Evolutionary conservation across 2,888 invertebrate species (phyloP).

Genomic region (Sarcophaga variegata): DNA sequence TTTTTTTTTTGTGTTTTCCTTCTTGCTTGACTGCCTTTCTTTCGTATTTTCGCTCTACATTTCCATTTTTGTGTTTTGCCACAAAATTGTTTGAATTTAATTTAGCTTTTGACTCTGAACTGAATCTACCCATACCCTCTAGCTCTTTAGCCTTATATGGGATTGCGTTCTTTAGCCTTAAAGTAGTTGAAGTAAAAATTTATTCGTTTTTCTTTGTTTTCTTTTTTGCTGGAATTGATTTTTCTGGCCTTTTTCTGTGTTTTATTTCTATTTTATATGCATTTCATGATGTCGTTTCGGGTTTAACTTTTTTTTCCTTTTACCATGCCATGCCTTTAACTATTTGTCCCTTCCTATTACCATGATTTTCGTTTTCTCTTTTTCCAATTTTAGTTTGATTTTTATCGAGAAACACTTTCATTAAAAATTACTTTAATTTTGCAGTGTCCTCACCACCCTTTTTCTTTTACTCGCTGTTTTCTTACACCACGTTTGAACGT

Average conservation of each 20-base stretch:
- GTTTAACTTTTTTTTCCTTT: conserved; percentile 8
- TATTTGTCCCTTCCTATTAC: background rate
- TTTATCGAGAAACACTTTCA: conserved; percentile 77
- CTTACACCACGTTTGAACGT: conserved; percentile 8
- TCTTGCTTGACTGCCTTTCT: conserved; percentile 45
- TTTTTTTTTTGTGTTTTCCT: background rate
- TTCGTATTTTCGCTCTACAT: conserved; percentile 67
- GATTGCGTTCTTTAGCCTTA: too few species aligned
- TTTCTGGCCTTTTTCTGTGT: conserved; percentile 8
- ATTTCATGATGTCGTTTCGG: conserved; percentile 56
- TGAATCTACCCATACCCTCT: too few species aligned
- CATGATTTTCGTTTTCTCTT: conserved; percentile 17
- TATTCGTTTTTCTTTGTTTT: conserved; percentile 9
- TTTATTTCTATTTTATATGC: conserved; percentile 57
- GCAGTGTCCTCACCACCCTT: conserved; percentile 6
- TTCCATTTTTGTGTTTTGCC: conserved; percentile 68
- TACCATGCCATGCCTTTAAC: too few species aligned
- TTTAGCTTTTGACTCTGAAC: conserved; percentile 63
- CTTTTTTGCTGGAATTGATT: conserved; percentile 34
- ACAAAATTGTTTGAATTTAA: conserved; percentile 71
- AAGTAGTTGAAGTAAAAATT: background rate
- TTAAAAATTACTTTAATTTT: conserved; percentile 74
- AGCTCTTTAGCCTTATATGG: background rate
- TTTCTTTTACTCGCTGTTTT: background rate
- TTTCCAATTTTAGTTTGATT: conserved; percentile 69